These are phyloP conservation scores for Ornithoptera priamus DNA, from an alignment of 2,888 invertebrate genomes.

Conservation along the genomic window DNA sequence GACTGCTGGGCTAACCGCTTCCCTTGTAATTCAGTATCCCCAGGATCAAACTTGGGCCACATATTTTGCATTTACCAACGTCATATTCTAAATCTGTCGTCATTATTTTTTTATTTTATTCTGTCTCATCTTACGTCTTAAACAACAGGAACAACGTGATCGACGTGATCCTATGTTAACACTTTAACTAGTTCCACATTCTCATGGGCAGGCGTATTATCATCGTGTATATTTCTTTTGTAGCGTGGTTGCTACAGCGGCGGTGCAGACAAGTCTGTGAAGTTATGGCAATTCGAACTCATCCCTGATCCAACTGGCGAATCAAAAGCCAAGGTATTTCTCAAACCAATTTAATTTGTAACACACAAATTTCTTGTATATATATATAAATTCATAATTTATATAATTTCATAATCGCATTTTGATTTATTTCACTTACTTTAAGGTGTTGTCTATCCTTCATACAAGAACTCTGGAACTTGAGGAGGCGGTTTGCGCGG, in stretches of 20 bases:
- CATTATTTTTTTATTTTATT: no score
- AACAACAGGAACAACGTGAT: no score
- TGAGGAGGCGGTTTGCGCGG: constrained; percentile 92
- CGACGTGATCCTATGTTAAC: no score
- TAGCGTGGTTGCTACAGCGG: constrained; percentile 91
- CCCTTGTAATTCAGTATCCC: no score
- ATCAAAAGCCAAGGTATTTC: constrained; percentile 77
- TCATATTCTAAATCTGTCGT: no score
- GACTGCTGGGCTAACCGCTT: no score
- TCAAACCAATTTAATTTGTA: not conserved
- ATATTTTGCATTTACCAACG: no score
- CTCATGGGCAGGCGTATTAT: not conserved
- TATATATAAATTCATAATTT: no score
- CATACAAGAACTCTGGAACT: constrained; percentile 91
- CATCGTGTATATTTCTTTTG: constrained; percentile 37
- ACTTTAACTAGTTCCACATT: not conserved
- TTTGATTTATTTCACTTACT: constrained; percentile 32
- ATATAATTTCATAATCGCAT: not conserved
- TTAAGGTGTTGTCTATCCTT: constrained; percentile 85
- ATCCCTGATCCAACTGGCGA: constrained; percentile 83
- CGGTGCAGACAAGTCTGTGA: constrained; percentile 93
- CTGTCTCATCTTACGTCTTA: no score
- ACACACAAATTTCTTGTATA: not conserved
- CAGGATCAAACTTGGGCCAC: no score
- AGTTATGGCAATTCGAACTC: constrained; percentile 96